Base-by-base conservation (phyloP, 2,888 invertebrate species). In the Amblyjoppa fuscipennis region DNA sequence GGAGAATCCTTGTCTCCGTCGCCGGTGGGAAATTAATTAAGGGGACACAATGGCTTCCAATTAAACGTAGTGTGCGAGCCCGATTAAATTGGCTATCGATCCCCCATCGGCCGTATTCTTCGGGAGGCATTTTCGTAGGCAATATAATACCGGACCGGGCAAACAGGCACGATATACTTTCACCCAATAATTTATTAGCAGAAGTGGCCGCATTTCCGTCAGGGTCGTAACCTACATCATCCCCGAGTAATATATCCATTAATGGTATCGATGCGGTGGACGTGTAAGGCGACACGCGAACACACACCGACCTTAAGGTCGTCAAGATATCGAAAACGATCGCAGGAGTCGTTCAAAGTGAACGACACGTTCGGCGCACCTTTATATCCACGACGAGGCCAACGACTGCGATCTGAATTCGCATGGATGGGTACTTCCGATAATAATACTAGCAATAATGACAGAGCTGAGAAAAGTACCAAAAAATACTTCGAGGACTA, bases 81-180 rank as follows among this genome's bases (percentile, higher is more conserved):
- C 34, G 34, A 71, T 71, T 71, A 28, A 71, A 71, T 71, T 51
- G 34, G 70, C 51, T 34, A 71, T 51, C 70, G 51, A 71, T 71
- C 70, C 20, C 51, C 2, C 0, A 66, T 20, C 20, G n/a, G 34
- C 53, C 16, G 7, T 53, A 51, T 71, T 71, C 53, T n/a, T 11
- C 51, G 51, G 4, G 70, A 16, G 31, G 20, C 9, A 53, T 31
- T 51, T 71, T 71, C n/a, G 20, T 53, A 7, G 31, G 34, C 13
- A n/a, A 64, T 64, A 20, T 56, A 20, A 31, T 64, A 13, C n/a
- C 16, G 31, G 64, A 16, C 31, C 7, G 34, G 16, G 34, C 31
- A n/a, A 64, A 64, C 28, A 3, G 25, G 25, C 1, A 25, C 64
- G 64, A 64, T 31, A 64, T 16, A 64, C n/a, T 11, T 64, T 64